These are phyloP conservation scores for Cheilosia variabilis DNA, from an alignment of 2,888 invertebrate genomes.

Conservation along the genomic window DNA sequence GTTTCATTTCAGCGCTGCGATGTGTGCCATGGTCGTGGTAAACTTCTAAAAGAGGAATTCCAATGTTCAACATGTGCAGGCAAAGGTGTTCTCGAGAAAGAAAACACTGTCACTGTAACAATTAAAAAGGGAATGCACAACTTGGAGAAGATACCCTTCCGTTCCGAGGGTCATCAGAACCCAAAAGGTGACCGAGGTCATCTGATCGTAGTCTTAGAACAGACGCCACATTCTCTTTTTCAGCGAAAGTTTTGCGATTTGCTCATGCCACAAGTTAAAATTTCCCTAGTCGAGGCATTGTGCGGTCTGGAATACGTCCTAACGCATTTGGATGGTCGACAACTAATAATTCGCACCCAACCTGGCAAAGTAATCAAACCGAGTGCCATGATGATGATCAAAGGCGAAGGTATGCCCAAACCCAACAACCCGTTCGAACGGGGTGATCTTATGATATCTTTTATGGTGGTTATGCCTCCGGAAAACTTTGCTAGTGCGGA, in stretches of 20 bases:
- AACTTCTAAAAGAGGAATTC: constrained; percentile 91
- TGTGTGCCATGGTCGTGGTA: constrained; percentile 88
- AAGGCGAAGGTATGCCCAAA: constrained; percentile 95
- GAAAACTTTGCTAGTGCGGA: constrained; percentile 90
- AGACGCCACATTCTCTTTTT: constrained; percentile 91
- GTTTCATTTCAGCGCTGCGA: constrained; percentile 83
- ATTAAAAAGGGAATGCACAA: constrained; percentile 96
- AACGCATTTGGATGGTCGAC: constrained; percentile 95
- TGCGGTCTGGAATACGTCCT: constrained; percentile 94
- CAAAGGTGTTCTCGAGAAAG: constrained; percentile 92
- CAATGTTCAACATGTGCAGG: constrained; percentile 93
- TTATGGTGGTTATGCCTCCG: constrained; percentile 93
- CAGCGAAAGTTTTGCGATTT: constrained; percentile 91
- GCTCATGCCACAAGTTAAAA: constrained; percentile 87
- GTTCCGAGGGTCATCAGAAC: constrained; percentile 95
- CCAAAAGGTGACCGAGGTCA: constrained; percentile 94
- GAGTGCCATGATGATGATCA: constrained; percentile 90
- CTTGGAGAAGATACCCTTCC: constrained; percentile 92
- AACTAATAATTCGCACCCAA: constrained; percentile 90
- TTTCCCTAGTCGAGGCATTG: constrained; percentile 93
- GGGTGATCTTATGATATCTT: constrained; percentile 94
- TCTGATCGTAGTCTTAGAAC: constrained; percentile 93
- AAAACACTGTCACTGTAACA: constrained; percentile 93
- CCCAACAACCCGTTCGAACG: constrained; percentile 93
- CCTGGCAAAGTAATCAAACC: constrained; percentile 94